phyloP scores from a whole-genome alignment of 2,888 invertebrate species.

The Anthoptus insignis region DNA sequence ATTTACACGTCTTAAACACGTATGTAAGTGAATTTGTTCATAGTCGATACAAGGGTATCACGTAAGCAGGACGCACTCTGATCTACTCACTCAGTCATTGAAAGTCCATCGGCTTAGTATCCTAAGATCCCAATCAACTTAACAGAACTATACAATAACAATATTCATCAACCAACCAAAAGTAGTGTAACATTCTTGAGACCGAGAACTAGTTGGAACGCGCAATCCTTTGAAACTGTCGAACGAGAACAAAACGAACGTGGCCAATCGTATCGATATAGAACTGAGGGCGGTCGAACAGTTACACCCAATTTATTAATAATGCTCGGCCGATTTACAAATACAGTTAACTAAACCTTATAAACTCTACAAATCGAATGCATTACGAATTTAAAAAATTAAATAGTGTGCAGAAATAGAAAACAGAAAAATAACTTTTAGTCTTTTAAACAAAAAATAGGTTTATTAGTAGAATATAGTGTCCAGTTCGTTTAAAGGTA shows the following conservation, averaged over 20 bases:
- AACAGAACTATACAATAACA: conserved; percentile 82
- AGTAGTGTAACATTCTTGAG: conserved; percentile 79
- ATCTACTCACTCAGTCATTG: conserved; percentile 78
- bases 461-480: conserved; percentile 4
- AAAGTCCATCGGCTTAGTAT: conserved; percentile 85
- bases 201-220: conserved; percentile 66
- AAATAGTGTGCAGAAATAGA: conserved; percentile 26
- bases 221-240: conserved; percentile 45
- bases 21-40: conserved; percentile 68
- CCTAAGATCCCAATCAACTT: conserved; percentile 77
- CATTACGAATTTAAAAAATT: conserved; percentile 24
- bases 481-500: background rate
- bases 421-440: conserved; percentile 17
- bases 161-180: conserved; percentile 75
- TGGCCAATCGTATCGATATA: conserved; percentile 36
- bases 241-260: conserved; percentile 35
- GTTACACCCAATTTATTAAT: conserved; percentile 19
- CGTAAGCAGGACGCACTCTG: conserved; percentile 76
- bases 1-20: conserved; percentile 83
- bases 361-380: conserved; percentile 26
- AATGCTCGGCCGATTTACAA: conserved; percentile 29
- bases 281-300: conserved; percentile 30
- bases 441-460: conserved; percentile 20
- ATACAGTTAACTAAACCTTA: conserved; percentile 3
- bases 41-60: conserved; percentile 63